phyloP scores from a whole-genome alignment of 2,888 invertebrate species.

The Seladonia tumulorum region DNA sequence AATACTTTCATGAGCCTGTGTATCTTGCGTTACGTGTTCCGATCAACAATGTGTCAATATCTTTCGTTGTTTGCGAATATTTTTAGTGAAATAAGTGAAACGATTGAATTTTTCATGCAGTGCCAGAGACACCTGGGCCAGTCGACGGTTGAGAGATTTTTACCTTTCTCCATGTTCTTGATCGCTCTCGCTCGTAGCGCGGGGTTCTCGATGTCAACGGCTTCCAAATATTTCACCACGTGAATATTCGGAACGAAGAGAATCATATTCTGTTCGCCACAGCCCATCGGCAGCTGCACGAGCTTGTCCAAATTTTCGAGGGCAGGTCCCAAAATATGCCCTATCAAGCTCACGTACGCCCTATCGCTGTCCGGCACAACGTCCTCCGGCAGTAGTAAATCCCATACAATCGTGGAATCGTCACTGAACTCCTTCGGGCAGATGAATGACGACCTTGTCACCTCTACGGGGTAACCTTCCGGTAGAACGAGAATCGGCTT shows the following conservation, averaged over 20 bases:
- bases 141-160: neutral
- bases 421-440: slow-evolving; percentile 86
- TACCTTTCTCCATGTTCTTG: slow-evolving; percentile 87
- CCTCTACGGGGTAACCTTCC: slow-evolving; percentile 89
- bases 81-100: too few relatives aligned
- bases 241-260: slow-evolving; percentile 90
- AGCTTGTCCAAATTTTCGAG: slow-evolving; percentile 89
- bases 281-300: slow-evolving; percentile 89
- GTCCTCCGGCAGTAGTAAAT: slow-evolving; percentile 85
- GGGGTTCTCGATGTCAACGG: slow-evolving; percentile 84
- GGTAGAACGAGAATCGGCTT: slow-evolving; percentile 88
- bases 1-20: too few relatives aligned
- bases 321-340: slow-evolving; percentile 88
- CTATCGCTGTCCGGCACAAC: slow-evolving; percentile 88
- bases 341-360: slow-evolving; percentile 87
- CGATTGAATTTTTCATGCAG: too few relatives aligned
- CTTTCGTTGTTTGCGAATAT: too few relatives aligned
- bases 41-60: too few relatives aligned
- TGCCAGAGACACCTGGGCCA: too few relatives aligned
- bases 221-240: slow-evolving; percentile 87
- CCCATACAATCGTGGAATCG: slow-evolving; percentile 83
- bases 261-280: slow-evolving; percentile 94
- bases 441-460: slow-evolving; percentile 88
- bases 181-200: slow-evolving; percentile 86
- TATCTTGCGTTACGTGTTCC: too few relatives aligned